phyloP scores from a whole-genome alignment of 2,113 vertebrate genomes.

The Trichechus manatus region DNA sequence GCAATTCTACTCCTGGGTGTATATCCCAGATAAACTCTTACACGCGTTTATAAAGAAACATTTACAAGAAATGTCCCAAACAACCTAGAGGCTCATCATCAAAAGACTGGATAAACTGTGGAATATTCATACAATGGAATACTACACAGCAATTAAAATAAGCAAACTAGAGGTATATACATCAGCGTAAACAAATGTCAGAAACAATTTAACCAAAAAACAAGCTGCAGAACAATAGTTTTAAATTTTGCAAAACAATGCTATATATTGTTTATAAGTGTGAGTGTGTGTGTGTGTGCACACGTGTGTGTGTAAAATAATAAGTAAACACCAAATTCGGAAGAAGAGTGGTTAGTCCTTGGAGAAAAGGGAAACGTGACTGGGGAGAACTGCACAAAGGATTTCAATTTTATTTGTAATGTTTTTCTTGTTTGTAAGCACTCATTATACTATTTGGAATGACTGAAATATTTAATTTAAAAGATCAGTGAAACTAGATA shows the following conservation, averaged over 20 bases:
- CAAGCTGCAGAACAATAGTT: background rate
- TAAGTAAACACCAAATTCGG: conserved; percentile 49
- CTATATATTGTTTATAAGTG: background rate
- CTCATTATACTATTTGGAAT: conserved; percentile 20
- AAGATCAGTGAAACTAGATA: background rate
- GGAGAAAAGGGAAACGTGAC: background rate
- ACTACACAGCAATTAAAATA: conserved; percentile 38
- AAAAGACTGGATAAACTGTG: conserved; percentile 16
- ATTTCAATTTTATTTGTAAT: conserved; percentile 56
- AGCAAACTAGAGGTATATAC: conserved; percentile 17
- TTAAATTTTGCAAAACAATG: conserved; percentile 28
- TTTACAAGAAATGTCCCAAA: background rate
- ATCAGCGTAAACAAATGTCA: conserved; percentile 47
- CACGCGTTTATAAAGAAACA: conserved; percentile 15
- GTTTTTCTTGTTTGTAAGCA: background rate
- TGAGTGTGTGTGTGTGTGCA: background rate
- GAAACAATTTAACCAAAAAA: conserved; percentile 64
- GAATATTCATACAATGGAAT: background rate
- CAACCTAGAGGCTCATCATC: background rate
- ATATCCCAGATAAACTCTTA: background rate
- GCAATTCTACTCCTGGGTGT: background rate
- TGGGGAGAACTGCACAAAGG: background rate
- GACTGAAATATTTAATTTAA: conserved; percentile 34
- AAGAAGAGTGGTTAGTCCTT: conserved; percentile 7
- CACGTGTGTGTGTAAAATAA: background rate